These are phyloP conservation scores for Drosophila conformis DNA, from an alignment of 2,888 invertebrate genomes.

Conservation along the genomic window DNA sequence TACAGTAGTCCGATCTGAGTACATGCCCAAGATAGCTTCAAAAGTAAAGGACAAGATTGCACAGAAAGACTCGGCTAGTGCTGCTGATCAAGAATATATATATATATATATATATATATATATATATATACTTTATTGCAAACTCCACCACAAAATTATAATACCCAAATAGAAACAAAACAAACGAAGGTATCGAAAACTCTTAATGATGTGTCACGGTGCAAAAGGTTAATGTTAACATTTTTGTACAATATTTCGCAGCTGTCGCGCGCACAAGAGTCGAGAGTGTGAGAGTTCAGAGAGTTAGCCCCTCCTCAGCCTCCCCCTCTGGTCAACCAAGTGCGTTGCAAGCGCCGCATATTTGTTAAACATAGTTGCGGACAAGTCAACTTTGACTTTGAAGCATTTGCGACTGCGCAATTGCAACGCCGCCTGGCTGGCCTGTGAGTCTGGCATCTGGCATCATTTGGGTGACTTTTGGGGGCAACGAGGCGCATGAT, in stretches of 20 bases:
- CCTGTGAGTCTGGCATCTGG: not conserved
- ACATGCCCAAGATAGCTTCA: not conserved
- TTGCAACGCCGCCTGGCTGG: not conserved
- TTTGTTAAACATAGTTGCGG: constrained; percentile 33
- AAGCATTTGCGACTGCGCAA: constrained; percentile 63
- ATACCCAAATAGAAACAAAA: not conserved
- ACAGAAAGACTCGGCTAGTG: no score
- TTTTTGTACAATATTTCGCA: constrained; percentile 42
- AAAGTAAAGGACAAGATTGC: not conserved
- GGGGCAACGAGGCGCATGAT: constrained; percentile 44
- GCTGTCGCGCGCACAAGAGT: constrained; percentile 14
- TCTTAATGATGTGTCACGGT: constrained; percentile 31
- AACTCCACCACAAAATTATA: not conserved
- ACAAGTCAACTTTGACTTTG: constrained; percentile 46
- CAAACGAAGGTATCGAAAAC: constrained; percentile 9
- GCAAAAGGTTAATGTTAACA: constrained; percentile 55
- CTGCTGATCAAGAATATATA: no score
- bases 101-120: not conserved
- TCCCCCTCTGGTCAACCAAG: not conserved
- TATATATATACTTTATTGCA: not conserved
- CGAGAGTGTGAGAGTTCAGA: constrained; percentile 28
- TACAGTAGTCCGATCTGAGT: not conserved
- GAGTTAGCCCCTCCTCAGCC: not conserved
- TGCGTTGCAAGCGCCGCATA: constrained; percentile 22
- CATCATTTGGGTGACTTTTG: constrained; percentile 2